Evolutionary conservation across 2,113 vertebrate genomes (phyloP).

Genomic region (Aphelocoma coerulescens): DNA sequence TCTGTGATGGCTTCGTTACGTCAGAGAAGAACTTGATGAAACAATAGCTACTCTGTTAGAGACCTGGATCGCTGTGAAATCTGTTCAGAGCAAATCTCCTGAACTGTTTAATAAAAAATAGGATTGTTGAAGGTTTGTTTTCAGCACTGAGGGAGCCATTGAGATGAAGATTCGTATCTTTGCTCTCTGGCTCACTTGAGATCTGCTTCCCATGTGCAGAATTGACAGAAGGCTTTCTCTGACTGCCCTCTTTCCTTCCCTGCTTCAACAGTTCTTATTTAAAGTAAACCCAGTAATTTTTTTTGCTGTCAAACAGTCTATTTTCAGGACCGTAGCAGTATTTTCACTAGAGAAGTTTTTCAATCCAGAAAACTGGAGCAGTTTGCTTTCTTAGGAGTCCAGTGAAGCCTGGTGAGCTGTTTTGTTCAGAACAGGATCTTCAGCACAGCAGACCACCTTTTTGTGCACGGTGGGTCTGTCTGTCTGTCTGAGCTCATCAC

Average conservation of each 20-base stretch:
- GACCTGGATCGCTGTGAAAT: slow-evolving; percentile 41
- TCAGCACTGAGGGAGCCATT: slow-evolving; percentile 15
- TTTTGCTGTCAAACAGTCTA: background rate
- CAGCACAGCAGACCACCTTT: background rate
- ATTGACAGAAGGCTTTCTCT: background rate
- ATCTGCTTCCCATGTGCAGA: background rate
- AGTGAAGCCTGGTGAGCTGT: background rate
- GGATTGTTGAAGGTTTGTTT: slow-evolving; percentile 34
- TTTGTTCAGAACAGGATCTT: background rate
- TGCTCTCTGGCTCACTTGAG: background rate
- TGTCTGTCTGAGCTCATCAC: background rate
- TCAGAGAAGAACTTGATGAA: slow-evolving; percentile 34
- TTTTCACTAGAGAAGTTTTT: background rate
- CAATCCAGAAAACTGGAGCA: background rate
- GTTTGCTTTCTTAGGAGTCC: background rate
- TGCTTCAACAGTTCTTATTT: background rate
- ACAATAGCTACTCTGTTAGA: slow-evolving; percentile 53
- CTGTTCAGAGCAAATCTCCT: slow-evolving; percentile 34
- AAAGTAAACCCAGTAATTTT: background rate
- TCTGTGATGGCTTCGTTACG: background rate
- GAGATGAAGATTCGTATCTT: background rate
- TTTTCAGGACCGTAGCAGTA: background rate
- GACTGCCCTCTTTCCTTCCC: background rate
- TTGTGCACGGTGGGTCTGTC: accelerated
- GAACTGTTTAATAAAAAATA: slow-evolving; percentile 20